These are phyloP conservation scores for Mallotus villosus DNA, from an alignment of 2,797 vertebrate species.

Conservation along the genomic window DNA sequence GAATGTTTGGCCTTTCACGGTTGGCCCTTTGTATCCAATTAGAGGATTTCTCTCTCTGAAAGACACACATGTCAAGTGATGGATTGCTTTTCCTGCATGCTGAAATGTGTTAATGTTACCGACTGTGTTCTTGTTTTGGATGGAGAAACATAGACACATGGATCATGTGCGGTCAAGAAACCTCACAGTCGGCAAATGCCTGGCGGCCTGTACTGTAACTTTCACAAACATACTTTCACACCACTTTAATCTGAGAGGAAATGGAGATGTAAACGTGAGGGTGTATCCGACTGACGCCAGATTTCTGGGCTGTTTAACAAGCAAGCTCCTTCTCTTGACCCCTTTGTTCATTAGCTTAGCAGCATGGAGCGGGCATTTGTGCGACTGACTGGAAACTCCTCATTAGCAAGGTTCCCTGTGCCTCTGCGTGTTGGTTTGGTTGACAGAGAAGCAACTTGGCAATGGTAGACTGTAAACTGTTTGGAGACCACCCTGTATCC, in stretches of 20 bases:
- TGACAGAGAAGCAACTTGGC: slow-evolving; percentile 48
- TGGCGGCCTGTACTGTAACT: slow-evolving; percentile 32
- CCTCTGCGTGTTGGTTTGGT: slow-evolving; percentile 27
- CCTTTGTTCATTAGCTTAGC: slow-evolving; percentile 42
- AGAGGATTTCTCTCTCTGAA: slow-evolving; percentile 43
- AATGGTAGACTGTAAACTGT: slow-evolving; percentile 46
- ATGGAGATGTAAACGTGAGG: slow-evolving; percentile 51
- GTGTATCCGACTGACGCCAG: slow-evolving; percentile 55
- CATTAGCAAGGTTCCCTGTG: slow-evolving; percentile 47
- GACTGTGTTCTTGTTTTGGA: slow-evolving; percentile 45
- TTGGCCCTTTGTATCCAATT: slow-evolving; percentile 57
- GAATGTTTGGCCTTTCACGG: slow-evolving; percentile 60
- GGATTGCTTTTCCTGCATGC: slow-evolving; percentile 46
- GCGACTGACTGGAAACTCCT: slow-evolving; percentile 42
- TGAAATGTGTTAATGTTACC: slow-evolving; percentile 46
- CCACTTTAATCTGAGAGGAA: slow-evolving; percentile 44
- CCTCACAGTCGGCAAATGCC: slow-evolving; percentile 33
- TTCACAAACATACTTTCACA: slow-evolving; percentile 14
- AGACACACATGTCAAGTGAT: slow-evolving; percentile 53
- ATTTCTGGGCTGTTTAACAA: slow-evolving; percentile 51
- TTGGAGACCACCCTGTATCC: slow-evolving; percentile 53
- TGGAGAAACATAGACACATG: slow-evolving; percentile 32
- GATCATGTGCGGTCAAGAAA: slow-evolving; percentile 45
- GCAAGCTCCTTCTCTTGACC: slow-evolving; percentile 40
- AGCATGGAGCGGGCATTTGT: slow-evolving; percentile 25